Conservation (phyloP, 2,113 vertebrate species). For the Oreochromis spilurus region DNA sequence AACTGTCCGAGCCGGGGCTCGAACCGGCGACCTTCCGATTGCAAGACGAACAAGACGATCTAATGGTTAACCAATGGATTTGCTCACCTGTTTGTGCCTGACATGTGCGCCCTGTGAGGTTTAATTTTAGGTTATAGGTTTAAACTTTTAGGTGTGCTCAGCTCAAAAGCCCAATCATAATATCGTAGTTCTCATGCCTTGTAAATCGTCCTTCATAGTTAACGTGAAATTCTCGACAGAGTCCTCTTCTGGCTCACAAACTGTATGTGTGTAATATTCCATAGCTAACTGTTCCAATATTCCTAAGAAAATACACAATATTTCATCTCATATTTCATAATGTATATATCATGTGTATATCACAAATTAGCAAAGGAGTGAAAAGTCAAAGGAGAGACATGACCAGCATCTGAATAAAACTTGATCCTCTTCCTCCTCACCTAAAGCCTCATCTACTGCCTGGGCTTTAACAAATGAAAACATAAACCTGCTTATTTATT, state of each 20-base stretch:
- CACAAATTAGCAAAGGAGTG: background rate
- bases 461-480: background rate
- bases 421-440: background rate
- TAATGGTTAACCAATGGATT: no score
- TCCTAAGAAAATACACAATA: background rate
- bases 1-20: no score
- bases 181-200: background rate
- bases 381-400: background rate
- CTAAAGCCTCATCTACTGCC: background rate
- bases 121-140: background rate
- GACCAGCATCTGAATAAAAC: background rate
- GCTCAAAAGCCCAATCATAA: background rate
- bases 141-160: background rate
- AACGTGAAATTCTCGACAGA: background rate
- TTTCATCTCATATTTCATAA: background rate
- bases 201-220: background rate
- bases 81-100: no score
- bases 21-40: no score
- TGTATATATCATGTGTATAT: background rate
- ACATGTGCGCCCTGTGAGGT: background rate
- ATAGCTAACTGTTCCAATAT: background rate
- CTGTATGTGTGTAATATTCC: background rate
- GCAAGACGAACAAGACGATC: no score
- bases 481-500: background rate
- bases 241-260: background rate